These are phyloP conservation scores for Channa maculata DNA, from an alignment of 2,113 vertebrate species.

Conservation along the genomic window DNA sequence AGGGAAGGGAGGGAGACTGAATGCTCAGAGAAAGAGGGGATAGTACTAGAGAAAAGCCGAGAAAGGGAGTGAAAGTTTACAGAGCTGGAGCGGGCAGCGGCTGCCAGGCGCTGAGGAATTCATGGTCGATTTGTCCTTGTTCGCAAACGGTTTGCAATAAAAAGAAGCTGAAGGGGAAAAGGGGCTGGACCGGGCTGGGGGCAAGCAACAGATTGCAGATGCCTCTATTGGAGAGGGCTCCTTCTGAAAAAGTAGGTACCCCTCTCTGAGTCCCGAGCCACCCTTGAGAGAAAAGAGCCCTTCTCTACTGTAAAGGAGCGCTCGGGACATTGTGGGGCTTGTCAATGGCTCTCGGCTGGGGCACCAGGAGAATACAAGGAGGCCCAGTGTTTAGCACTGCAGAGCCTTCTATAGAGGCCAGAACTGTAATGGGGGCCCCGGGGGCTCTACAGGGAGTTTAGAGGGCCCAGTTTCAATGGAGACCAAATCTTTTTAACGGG, in stretches of 20 bases:
- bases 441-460: conserved; percentile 75
- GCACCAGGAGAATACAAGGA: conserved; percentile 75
- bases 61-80: conserved; percentile 56
- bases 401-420: conserved; percentile 73
- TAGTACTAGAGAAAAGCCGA: conserved; percentile 47
- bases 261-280: conserved; percentile 66
- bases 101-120: conserved; percentile 80
- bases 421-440: conserved; percentile 69
- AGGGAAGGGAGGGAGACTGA: conserved; percentile 58
- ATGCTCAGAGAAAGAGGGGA: conserved; percentile 48
- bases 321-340: conserved; percentile 77
- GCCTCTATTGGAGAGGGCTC: conserved; percentile 76
- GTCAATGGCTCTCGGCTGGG: conserved; percentile 79
- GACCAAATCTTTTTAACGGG: conserved; percentile 72
- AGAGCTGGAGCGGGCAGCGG: conserved; percentile 56
- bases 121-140: conserved; percentile 81
- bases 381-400: conserved; percentile 78
- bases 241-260: conserved; percentile 70
- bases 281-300: conserved; percentile 78
- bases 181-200: conserved; percentile 58
- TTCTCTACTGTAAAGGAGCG: conserved; percentile 82
- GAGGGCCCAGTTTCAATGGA: conserved; percentile 76
- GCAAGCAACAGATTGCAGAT: conserved; percentile 81
- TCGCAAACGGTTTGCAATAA: conserved; percentile 71
- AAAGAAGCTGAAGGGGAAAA: conserved; percentile 68